Conservation (phyloP, 2,113 vertebrate genomes). For the Bujurquina vittata region DNA sequence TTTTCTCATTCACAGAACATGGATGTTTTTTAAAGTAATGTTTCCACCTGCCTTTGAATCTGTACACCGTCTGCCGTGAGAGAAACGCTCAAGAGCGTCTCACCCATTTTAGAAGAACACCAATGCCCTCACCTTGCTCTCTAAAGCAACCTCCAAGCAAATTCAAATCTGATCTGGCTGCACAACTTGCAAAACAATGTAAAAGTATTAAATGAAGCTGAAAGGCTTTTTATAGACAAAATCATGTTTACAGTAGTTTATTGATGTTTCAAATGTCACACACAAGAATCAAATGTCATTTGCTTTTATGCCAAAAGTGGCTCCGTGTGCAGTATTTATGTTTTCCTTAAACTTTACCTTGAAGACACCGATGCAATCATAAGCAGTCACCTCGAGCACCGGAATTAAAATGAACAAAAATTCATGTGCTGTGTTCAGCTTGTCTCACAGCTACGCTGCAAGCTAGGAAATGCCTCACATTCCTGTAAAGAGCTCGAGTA, state of each 20-base stretch:
- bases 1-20: slow-evolving; percentile 22
- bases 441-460: neutral
- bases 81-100: neutral
- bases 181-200: neutral
- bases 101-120: neutral
- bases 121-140: neutral
- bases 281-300: neutral
- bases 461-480: slow-evolving; percentile 7
- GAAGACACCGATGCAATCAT: neutral
- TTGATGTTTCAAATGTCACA: neutral
- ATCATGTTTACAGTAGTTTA: neutral
- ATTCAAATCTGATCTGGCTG: neutral
- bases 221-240: neutral
- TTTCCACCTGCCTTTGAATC: slow-evolving; percentile 15
- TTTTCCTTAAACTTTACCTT: neutral
- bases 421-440: neutral
- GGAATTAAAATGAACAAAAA: neutral
- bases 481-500: neutral
- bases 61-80: slow-evolving; percentile 8
- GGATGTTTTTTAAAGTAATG: neutral
- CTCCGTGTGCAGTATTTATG: too few species aligned
- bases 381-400: neutral
- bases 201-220: neutral
- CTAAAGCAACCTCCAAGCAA: neutral
- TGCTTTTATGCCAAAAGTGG: neutral